Evolutionary conservation across 2,113 vertebrate genomes (phyloP), one percentile per base, ranked within the genome.

Genomic region (Prietella phreatophila): DNA sequence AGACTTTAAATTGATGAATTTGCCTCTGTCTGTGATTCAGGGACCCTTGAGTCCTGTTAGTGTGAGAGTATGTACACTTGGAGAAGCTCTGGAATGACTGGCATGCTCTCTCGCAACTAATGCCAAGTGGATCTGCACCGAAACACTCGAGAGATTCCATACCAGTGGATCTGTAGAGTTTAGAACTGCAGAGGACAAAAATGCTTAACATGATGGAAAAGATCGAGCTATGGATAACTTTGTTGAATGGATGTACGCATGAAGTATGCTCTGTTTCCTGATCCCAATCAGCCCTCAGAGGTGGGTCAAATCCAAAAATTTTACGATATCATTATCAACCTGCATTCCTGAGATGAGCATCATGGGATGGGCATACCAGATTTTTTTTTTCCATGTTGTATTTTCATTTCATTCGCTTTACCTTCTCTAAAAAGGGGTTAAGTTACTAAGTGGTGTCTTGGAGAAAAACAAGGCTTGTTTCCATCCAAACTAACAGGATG

Each of bases 71-170:
- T 83, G 60, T 87, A 83, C 53, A 33, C 36, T 47, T 27, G 1
- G 10, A 56, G 58, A 30, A 36, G 56, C 69, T 39, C 82, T 84
- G 82, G 86, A 88, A 88, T 84, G 86, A 84, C 69, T 25, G 82
- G 82, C 82, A 88, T 84, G 60, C 47, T 65, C 36, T 56, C 55
- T 83, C 80, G 8, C 56, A 79, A 1, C 30, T 65, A 1, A 9
- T 13, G 56, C 73, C 56, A 67, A 39, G n/a, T 88, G 69, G 39
- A 55, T 83, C 56, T 65, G n/a, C 55, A 69, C 47, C 1, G 22
- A 84, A 78, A 50, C 30, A 13, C 36, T 75, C 0, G 7, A 87
- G 53, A n/a, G 22, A 58, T 85, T 85, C 67, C 69, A 58, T 17
- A 58, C 6, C 65, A 27, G 42, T 20, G 30, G 25, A 22, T 8